phyloP scores from a whole-genome alignment of 1,140 invertebrate genomes.

The Linepithema humile region DNA sequence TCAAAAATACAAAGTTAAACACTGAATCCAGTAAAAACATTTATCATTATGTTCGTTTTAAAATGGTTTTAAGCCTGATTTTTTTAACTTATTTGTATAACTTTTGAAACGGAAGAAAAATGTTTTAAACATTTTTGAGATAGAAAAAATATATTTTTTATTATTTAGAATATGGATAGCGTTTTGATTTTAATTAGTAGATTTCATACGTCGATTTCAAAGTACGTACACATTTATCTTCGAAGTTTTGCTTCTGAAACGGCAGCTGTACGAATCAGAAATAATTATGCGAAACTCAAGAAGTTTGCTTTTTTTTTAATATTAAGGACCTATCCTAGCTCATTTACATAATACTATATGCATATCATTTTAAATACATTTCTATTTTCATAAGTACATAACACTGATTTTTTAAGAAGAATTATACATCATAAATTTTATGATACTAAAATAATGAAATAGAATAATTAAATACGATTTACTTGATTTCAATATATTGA shows the following conservation, averaged over 20 bases:
- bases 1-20: not conserved
- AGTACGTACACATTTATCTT: not conserved
- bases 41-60: not conserved
- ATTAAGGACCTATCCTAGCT: not conserved
- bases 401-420: not conserved
- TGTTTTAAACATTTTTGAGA: too few species aligned
- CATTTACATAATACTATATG: not conserved
- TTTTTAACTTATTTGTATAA: too few species aligned
- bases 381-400: not conserved
- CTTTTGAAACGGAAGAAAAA: too few species aligned
- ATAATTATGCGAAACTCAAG: not conserved
- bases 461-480: not conserved
- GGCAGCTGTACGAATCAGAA: not conserved
- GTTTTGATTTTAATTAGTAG: not conserved
- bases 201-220: not conserved
- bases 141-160: not conserved
- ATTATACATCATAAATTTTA: not conserved
- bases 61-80: too few species aligned
- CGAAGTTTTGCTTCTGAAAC: not conserved
- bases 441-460: not conserved
- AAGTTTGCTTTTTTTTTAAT: not conserved
- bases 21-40: not conserved
- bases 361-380: not conserved
- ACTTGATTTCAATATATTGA: not conserved
- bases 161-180: not conserved